Percentiles rank a stretch among this genome's conserved stretches.
These are phyloP conservation scores for Corythoichthys intestinalis DNA, from an alignment of 2,113 vertebrate species.

Conservation along the genomic window DNA sequence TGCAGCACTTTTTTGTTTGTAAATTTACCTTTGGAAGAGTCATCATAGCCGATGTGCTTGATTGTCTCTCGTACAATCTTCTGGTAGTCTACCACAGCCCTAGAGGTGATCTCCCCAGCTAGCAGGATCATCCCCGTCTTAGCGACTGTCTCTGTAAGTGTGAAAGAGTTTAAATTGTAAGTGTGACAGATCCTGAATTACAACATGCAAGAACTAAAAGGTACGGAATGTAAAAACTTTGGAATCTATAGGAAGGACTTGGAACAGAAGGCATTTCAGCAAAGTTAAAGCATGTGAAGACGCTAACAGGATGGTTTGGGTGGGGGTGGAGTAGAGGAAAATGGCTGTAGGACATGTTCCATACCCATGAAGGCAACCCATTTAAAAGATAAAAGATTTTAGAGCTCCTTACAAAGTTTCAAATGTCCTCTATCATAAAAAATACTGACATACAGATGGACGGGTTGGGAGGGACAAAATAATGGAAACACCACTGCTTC, in stretches of 20 bases:
- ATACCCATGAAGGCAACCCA: not conserved
- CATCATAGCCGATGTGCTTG: constrained; percentile 88
- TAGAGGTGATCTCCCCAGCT: constrained; percentile 90
- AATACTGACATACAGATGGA: no score
- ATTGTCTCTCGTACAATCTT: constrained; percentile 89
- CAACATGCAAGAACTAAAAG: not conserved
- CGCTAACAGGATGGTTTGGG: not conserved
- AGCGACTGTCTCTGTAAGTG: constrained; percentile 85
- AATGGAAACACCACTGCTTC: no score
- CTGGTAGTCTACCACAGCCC: constrained; percentile 86
- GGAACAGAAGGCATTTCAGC: not conserved
- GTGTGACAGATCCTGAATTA: constrained; percentile 2
- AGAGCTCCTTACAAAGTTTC: not conserved
- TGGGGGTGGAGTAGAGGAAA: not conserved
- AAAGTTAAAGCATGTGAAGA: not conserved
- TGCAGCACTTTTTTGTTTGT: not conserved
- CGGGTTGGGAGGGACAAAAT: no score
- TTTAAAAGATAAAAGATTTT: not conserved
- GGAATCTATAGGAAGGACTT: not conserved
- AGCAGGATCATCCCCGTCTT: constrained; percentile 97
- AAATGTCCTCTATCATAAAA: no score
- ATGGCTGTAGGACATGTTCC: not conserved
- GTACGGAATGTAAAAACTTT: not conserved
- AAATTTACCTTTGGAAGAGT: constrained; percentile 87
- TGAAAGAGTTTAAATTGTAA: not conserved